Evolutionary conservation across 2,113 vertebrate genomes (phyloP).

Genomic region (Tauraco erythrolophus): DNA sequence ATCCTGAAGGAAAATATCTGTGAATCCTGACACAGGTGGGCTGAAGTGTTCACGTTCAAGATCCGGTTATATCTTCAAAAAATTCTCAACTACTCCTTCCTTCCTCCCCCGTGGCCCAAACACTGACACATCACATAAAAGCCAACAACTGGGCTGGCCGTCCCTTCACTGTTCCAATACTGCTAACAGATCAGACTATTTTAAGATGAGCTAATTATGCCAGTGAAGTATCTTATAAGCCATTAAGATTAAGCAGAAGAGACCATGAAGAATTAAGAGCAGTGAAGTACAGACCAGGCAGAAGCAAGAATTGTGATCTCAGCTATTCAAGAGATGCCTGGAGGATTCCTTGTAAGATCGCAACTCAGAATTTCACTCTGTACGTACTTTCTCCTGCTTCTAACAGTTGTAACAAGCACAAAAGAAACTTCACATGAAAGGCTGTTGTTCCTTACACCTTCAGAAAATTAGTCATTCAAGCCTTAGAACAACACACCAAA

Average conservation of each 20-base stretch:
- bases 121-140: not conserved
- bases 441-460: not conserved
- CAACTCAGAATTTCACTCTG: not conserved
- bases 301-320: not conserved
- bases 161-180: not conserved
- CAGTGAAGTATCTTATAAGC: constrained; percentile 21
- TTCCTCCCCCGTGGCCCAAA: not conserved
- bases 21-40: not conserved
- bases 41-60: not conserved
- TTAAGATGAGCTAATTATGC: constrained; percentile 52
- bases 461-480: constrained; percentile 32
- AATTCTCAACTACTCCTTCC: not conserved
- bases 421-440: not conserved
- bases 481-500: not conserved
- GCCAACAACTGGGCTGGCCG: not conserved
- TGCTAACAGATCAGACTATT: constrained; percentile 40
- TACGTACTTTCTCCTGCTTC: not conserved
- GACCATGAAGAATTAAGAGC: constrained; percentile 29
- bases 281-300: not conserved
- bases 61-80: accelerated
- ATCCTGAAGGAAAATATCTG: not conserved
- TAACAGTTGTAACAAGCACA: not conserved
- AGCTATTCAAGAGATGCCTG: not conserved
- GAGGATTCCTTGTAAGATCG: not conserved
- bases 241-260: constrained; percentile 35